Evolutionary conservation across 2,888 invertebrate genomes (phyloP), one percentile per base, ranked within the genome.

Genomic region (Cryptocephalus primarius): DNA sequence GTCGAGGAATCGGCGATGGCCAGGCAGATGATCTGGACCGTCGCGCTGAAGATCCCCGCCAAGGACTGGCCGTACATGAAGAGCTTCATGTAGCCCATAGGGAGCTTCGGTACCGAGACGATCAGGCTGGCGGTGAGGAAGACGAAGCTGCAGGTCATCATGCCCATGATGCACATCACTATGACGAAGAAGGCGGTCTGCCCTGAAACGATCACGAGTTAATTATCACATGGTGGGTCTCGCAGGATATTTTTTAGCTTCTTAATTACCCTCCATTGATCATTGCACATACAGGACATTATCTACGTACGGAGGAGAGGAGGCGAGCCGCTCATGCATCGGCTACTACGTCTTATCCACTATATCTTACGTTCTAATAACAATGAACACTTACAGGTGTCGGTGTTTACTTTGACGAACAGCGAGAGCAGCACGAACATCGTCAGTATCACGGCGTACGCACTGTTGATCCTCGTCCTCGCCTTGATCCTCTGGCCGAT

Each of bases 11-110:
- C 38, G 12, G 43, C 45, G 8, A 33, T 9, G 8, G n/a, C 10
- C 8, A 48, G 14, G 8, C 45, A 45, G 10, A 48, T n/a, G n/a
- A 50, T 40, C 45, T 50, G 48, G 3, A 45, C 14, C 9, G 44
- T 6, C 9, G 50, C 38, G n/a, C 40, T 43, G 14, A 48, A 50
- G 3, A 48, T n/a, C 14, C 43, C 43, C 10, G 48, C 45, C 22
- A 48, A 33, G 8, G 42, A 45, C 39, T 48, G 45, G 1, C 50
- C 50, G n/a, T 40, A 32, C 2, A 50, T 6, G 38, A 40, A 38
- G 11, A 13, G 36, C 6, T 42, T 38, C 13, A 50, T 33, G 36
- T 45, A 50, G n/a, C 11, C 9, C 12, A 41, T 33, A 9, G 48
- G 48, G 34, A 50, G 48, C 14, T 38, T 48, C 8, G 48, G 32